These are phyloP conservation scores for Channa argus DNA, from an alignment of 2,113 vertebrate genomes.

Conservation along the genomic window DNA sequence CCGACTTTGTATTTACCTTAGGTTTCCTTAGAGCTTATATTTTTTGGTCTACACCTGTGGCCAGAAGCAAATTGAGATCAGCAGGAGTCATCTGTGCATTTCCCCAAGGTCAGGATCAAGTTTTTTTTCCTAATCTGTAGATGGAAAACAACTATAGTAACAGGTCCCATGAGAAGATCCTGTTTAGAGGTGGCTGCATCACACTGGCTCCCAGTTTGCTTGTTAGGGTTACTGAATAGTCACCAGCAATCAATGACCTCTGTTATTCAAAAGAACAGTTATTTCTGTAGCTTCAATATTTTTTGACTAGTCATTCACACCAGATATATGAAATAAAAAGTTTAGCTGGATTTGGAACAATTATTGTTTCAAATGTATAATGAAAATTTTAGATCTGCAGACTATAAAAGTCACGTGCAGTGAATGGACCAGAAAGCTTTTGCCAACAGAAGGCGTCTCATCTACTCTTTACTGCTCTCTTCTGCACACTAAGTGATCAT, in stretches of 20 bases:
- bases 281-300: background rate
- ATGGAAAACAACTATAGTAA: conserved; percentile 83
- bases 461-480: conserved; percentile 6
- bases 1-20: background rate
- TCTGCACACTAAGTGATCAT: conserved; percentile 26
- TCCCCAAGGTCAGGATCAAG: conserved; percentile 57
- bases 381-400: background rate
- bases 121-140: conserved; percentile 59
- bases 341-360: background rate
- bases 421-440: background rate
- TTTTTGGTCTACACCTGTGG: conserved; percentile 26
- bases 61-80: conserved; percentile 50
- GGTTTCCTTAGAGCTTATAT: conserved; percentile 49
- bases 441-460: too few relatives aligned
- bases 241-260: conserved; percentile 1
- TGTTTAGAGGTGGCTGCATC: conserved; percentile 56
- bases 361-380: background rate
- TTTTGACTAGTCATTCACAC: background rate
- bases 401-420: background rate
- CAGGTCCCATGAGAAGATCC: conserved; percentile 62
- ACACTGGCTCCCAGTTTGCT: conserved; percentile 21
- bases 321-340: background rate
- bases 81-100: conserved; percentile 37
- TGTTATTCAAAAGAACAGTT: conserved; percentile 8
- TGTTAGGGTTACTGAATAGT: conserved; percentile 13